Evolutionary conservation across 2,888 invertebrate genomes (phyloP), one percentile per base, ranked within the genome.

Genomic region (Drosophila cognata): DNA sequence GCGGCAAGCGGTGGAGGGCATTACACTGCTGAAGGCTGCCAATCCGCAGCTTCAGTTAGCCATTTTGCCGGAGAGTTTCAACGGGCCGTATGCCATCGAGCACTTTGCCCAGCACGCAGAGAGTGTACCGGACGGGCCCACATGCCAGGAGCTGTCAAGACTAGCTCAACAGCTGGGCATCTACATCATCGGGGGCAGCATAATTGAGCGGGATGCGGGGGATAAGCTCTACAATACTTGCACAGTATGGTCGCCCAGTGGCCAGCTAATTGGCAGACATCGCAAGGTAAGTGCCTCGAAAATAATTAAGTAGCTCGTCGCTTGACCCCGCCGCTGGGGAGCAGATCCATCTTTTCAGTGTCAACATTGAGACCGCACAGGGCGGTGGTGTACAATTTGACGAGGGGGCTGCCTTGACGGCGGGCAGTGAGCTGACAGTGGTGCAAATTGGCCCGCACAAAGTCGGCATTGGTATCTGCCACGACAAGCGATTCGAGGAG

Each of bases 401-500:
- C 86, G 99, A 99, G 93, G 98, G 98, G 0, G 96, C 97, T 59
- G 95, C 95, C 0, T 93, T 99, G 10, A 94, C 95, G 46, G 94
- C 97, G 0, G 99, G 99, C 1, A 94, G 96, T 87, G 92, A 95
- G n/a, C 92, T 97, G 58, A 96, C 96, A 0, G 95, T 95, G 0
- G 97, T 99, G 90, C 94, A 96, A 53, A 95, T 96, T 62, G 95
- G 95, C 51, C 94, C 94, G 11, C 93, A 94, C 28, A 97, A 96
- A 94, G 94, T 99, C 65, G 99, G 99, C 0, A 90, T 99, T 52
- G 99, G 98, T n/a, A 97, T 99, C 89, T 99, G 99, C 91, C 99
- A 99, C 91, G 99, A 99, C 92, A 94, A 99, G 67, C 94, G 99
- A 52, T 99, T 99, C 93, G 95, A 96, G 64, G 98, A 99, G 94